These are phyloP conservation scores for Hydrolagus colliei DNA, from an alignment of 2,797 vertebrate genomes.

Conservation along the genomic window DNA sequence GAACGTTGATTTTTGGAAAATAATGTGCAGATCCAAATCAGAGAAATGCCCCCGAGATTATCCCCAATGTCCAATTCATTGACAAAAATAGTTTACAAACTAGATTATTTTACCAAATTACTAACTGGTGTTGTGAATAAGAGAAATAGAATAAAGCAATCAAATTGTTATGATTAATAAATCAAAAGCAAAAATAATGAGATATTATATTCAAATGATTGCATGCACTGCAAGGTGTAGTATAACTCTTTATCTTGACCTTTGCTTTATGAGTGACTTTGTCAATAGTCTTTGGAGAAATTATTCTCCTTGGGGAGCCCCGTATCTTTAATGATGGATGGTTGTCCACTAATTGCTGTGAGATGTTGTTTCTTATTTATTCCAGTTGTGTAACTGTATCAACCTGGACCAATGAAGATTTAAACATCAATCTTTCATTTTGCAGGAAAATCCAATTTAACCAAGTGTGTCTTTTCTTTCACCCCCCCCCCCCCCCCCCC, in stretches of 20 bases:
- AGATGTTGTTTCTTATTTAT: neutral
- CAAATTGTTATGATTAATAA: neutral
- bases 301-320: neutral
- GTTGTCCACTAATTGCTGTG: neutral
- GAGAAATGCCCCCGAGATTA: too few species aligned
- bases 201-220: neutral
- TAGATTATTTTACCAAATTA: too few species aligned
- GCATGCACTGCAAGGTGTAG: neutral
- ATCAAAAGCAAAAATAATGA: neutral
- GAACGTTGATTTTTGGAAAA: too few species aligned
- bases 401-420: too few species aligned
- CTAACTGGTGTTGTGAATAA: neutral
- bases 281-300: neutral
- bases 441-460: too few species aligned
- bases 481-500: too few species aligned
- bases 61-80: too few species aligned
- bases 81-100: too few species aligned
- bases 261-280: neutral
- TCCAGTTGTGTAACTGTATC: too few species aligned
- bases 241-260: neutral
- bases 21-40: too few species aligned
- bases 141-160: neutral
- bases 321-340: neutral
- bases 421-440: too few species aligned
- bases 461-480: too few species aligned